Conservation (phyloP, 2,888 invertebrate genomes). For the Helleia helle region DNA sequence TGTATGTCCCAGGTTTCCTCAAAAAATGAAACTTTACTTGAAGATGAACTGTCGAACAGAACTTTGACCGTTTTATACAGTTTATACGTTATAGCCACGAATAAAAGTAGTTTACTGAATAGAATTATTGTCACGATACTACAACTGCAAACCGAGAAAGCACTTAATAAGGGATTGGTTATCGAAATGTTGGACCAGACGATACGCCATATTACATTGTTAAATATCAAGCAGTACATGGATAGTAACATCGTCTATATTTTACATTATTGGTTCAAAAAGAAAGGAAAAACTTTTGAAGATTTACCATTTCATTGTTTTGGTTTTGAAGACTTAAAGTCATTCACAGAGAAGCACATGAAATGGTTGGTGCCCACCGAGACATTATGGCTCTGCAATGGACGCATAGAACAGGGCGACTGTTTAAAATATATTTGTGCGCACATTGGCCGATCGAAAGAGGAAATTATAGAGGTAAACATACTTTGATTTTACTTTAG, state of each 20-base stretch:
- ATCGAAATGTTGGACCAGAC: conserved; percentile 57
- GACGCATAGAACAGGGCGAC: conserved; percentile 37
- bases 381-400: conserved; percentile 46
- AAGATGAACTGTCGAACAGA: conserved; percentile 75
- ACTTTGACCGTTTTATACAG: conserved; percentile 73
- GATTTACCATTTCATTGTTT: conserved; percentile 57
- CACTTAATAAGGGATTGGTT: conserved; percentile 48
- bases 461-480: conserved; percentile 38
- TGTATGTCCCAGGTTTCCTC: conserved; percentile 45
- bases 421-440: conserved; percentile 31
- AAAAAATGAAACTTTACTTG: conserved; percentile 46
- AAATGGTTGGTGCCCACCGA: conserved; percentile 61
- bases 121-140: conserved; percentile 69
- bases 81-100: conserved; percentile 65
- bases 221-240: conserved; percentile 40
- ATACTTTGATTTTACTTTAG: conserved; percentile 4
- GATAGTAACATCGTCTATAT: conserved; percentile 60
- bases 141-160: conserved; percentile 64
- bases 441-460: conserved; percentile 26
- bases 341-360: conserved; percentile 55
- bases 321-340: conserved; percentile 37
- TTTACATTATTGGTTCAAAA: conserved; percentile 61
- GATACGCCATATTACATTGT: conserved; percentile 30
- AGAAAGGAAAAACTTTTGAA: conserved; percentile 35
- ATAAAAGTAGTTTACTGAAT: conserved; percentile 63